Conservation (phyloP, 2,888 invertebrate genomes). For the Acrocyrtus sp. region DNA sequence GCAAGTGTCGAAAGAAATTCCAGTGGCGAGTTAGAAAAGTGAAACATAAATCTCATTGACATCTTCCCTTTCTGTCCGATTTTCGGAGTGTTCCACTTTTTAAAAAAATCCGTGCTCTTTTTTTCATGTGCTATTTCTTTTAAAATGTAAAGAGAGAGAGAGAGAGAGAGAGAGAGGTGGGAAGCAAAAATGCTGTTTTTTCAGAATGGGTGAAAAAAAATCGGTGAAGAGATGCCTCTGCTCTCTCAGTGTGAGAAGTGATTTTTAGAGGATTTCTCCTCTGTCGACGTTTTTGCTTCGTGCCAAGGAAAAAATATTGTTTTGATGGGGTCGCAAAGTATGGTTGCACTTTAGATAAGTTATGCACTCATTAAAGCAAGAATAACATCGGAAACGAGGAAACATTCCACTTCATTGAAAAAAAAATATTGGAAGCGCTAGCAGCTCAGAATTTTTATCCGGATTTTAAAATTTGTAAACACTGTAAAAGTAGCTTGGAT, state of each 20-base stretch:
- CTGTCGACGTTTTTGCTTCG: no score
- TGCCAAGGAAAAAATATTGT: no score
- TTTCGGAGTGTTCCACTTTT: constrained; percentile 13
- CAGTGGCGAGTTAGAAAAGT: constrained; percentile 27
- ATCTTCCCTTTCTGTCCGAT: constrained; percentile 6
- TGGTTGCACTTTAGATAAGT: constrained; percentile 17
- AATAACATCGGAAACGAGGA: background rate
- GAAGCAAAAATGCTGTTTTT: no score
- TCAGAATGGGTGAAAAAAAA: no score
- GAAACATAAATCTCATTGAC: constrained; percentile 32
- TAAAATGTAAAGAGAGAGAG: no score
- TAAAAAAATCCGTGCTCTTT: background rate
- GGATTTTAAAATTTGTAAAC: constrained; percentile 27
- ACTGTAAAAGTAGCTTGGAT: no score
- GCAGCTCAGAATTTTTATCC: background rate
- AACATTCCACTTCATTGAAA: no score
- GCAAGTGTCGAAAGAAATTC: constrained; percentile 29
- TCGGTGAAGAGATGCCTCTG: no score
- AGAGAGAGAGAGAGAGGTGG: no score
- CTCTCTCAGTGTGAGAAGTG: no score
- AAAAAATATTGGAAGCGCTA: background rate
- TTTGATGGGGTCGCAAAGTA: constrained; percentile 14
- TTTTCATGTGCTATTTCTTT: constrained; percentile 6
- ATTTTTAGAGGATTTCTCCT: no score
- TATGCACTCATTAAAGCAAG: constrained; percentile 12